Conservation (phyloP, 2,113 vertebrate genomes). For the Proteles cristata region DNA sequence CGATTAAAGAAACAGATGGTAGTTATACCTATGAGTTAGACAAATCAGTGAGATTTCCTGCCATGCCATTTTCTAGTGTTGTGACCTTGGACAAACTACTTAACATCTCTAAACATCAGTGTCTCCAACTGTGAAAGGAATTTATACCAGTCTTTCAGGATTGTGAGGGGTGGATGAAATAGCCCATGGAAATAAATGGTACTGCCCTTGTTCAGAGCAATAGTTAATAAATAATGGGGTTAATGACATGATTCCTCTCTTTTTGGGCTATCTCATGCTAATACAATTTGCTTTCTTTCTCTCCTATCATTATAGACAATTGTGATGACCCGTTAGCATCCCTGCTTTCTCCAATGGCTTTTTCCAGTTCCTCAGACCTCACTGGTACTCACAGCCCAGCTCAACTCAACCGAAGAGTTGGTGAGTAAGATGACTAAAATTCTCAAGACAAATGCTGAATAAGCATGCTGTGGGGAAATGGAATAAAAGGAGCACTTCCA, state of each 20-base stretch:
- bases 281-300: not conserved
- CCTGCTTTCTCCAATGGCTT: constrained; percentile 88
- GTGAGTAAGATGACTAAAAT: constrained; percentile 84
- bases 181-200: not conserved
- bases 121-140: not conserved
- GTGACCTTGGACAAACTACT: not conserved
- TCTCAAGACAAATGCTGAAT: not conserved
- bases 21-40: not conserved
- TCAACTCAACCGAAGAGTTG: constrained; percentile 94
- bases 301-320: constrained; percentile 86
- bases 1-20: not conserved
- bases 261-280: not conserved
- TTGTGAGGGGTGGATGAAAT: not conserved
- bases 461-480: not conserved
- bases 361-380: constrained; percentile 94
- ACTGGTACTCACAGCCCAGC: constrained; percentile 88
- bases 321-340: constrained; percentile 93
- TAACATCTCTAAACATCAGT: not conserved
- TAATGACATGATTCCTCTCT: not conserved
- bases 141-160: not conserved
- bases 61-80: not conserved
- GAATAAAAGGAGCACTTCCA: not conserved
- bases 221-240: not conserved
- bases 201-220: not conserved
- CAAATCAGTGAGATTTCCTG: not conserved